Conservation (phyloP, 2,797 vertebrate genomes). For the Epinephelus awoara region DNA sequence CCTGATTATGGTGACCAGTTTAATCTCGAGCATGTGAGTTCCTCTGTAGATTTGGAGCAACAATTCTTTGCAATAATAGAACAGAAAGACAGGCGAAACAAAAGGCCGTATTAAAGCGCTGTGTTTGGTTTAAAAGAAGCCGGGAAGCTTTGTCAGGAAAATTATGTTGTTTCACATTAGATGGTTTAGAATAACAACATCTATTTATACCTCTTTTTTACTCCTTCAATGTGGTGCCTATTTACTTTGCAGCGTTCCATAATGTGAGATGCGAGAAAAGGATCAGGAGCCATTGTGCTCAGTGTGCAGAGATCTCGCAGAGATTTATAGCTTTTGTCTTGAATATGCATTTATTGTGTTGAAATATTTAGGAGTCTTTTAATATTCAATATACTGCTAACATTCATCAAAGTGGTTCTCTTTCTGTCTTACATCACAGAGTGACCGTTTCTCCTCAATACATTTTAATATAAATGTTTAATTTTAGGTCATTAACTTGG, state of each 20-base stretch:
- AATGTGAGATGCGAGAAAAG: constrained; percentile 54
- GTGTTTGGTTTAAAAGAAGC: constrained; percentile 79
- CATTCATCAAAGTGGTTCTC: constrained; percentile 12
- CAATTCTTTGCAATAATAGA: constrained; percentile 78
- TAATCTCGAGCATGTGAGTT: constrained; percentile 85
- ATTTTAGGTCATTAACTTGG: constrained; percentile 4
- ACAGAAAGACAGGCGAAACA: constrained; percentile 77
- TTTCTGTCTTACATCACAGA: neutral
- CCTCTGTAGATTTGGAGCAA: constrained; percentile 78
- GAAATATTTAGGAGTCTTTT: constrained; percentile 28
- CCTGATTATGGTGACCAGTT: constrained; percentile 82
- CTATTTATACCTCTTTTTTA: constrained; percentile 81
- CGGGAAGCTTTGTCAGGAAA: constrained; percentile 75
- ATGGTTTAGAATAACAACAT: constrained; percentile 78
- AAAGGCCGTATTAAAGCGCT: constrained; percentile 75
- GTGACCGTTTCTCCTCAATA: constrained; percentile 4
- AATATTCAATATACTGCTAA: constrained; percentile 23
- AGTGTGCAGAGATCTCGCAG: constrained; percentile 60
- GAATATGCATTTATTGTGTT: constrained; percentile 50
- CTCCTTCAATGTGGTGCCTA: constrained; percentile 55
- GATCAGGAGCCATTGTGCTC: constrained; percentile 64
- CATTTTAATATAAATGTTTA: constrained; percentile 33
- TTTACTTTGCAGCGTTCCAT: constrained; percentile 54
- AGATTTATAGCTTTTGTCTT: constrained; percentile 67
- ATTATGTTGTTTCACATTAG: constrained; percentile 80